Evolutionary conservation across 1,140 invertebrate species (phyloP), one percentile per base, ranked within the genome.

Genomic region (Lordiphosa collinella): DNA sequence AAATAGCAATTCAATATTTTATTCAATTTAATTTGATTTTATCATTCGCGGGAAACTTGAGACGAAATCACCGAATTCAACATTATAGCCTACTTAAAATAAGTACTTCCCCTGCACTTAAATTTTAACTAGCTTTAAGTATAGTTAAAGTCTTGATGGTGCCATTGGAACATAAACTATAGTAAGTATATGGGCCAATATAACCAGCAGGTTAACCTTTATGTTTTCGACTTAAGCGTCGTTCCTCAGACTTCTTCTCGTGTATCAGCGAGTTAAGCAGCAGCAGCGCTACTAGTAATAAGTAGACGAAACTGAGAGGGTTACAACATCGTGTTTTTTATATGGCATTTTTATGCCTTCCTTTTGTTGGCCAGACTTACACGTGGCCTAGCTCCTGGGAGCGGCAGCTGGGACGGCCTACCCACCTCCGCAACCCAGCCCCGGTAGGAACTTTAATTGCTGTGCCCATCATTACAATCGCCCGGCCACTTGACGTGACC

Each of bases 391-490:
- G 13, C 47, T 41, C 37, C 50, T 43, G 12, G 32, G 35, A 29
- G 47, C 61, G 66, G 62, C 63, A 67, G 63, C 63, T 66, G 63
- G 34, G 44, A 34, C 35, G 43, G 32, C 43, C 49, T 25, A 54
- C 22, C 29, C 53, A 48, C 29, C 22, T 25, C 41, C 11, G 13
- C 41, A 18, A 12, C 12, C 41, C 41, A 44, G 51, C 58, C 50
- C 55, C 63, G 61, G 61, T 55, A 29, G 25, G 25, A 29, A 44
- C 41, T 80, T 82, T 80, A 80, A 80, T 80, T 80, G 78, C 75
- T 76, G 34, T 65, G 71, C 76, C 75, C 75, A 80, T 80, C 75
- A 80, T 82, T 80, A 82, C 76, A 80, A 76, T 76, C 69, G 68
- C 55, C 63, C 60, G 48, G 47, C 60, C 55, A 70, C 58, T 60